A percentile compares a stretch with the other conserved stretches of the same genome.
Evolutionary conservation across 2,113 vertebrate species (phyloP).

Genomic region (Peromyscus polionotus): DNA sequence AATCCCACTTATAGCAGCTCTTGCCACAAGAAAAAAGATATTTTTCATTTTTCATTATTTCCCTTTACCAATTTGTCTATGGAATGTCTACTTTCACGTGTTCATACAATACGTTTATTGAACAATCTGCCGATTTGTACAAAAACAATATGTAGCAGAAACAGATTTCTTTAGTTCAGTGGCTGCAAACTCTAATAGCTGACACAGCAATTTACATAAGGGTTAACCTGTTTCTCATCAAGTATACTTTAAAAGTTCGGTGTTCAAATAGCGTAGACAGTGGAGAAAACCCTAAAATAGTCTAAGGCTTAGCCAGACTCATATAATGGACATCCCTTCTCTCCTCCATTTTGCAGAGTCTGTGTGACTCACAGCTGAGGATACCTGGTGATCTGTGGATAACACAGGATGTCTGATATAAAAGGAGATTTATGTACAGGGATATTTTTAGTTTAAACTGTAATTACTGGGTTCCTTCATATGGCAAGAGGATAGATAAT

Average conservation of each 20-base stretch:
- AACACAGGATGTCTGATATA: not conserved
- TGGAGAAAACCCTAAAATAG: slow-evolving; percentile 60
- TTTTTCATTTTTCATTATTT: not conserved
- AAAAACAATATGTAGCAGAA: slow-evolving; percentile 27
- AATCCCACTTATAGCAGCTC: not conserved
- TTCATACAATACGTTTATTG: slow-evolving; percentile 3
- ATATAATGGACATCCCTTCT: slow-evolving; percentile 31
- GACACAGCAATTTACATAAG: slow-evolving; percentile 36
- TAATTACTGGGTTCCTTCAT: not conserved
- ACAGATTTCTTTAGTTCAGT: slow-evolving; percentile 27
- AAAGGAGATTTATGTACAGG: slow-evolving; percentile 51
- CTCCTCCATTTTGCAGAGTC: not conserved
- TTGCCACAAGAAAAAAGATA: not conserved
- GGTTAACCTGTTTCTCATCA: slow-evolving; percentile 45
- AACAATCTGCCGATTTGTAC: not conserved
- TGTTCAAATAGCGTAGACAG: slow-evolving; percentile 64
- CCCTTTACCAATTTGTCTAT: slow-evolving; percentile 2
- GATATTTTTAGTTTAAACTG: slow-evolving; percentile 55
- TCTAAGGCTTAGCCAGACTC: slow-evolving; percentile 27
- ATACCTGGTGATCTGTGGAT: not conserved
- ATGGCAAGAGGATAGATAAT: not conserved
- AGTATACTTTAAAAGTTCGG: slow-evolving; percentile 34
- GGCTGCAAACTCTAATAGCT: not conserved
- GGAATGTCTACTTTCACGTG: not conserved
- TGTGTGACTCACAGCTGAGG: not conserved